Evolutionary conservation across 2,113 vertebrate species (phyloP), one percentile per base, ranked within the genome.

Genomic region (Ardeotis arabs): DNA sequence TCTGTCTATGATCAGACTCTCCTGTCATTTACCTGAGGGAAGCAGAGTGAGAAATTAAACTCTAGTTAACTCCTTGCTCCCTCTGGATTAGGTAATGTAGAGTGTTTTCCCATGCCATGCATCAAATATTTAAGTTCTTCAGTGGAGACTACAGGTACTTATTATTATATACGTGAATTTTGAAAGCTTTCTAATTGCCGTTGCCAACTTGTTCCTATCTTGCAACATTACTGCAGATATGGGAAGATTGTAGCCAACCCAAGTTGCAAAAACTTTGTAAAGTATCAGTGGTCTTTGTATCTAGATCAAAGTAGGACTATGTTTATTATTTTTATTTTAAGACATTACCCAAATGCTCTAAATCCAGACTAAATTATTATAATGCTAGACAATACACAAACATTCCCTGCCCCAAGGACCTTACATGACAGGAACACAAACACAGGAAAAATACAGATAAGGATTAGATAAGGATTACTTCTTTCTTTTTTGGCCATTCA

Each of bases 301-400:
- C 89, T 95, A 68, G 66, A 92, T 95, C 76, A 94, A 94, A 91
- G 91, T 75, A 87, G 58, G 21, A 44, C 56, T 75, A 29, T 84
- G 66, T 96, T 97, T 95, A 78, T 95, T 96, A 91, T 94, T 97
- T 97, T 91, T 93, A 7, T 78, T 94, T 91, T 79, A 96, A 94
- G 87, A 87, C 74, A 72, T 95, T 96, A 91, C 19, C 69, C 84
- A 92, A 96, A 94, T 82, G 53, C 39, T 91, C 60, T 87, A 92
- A 96, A 97, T 82, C 69, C 69, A 96, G 91, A 95, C 87, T 94
- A 92, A 96, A 96, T 96, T 94, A 91, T 87, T 94, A 45, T 78
- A 89, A 84, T 94, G 33, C 56, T 91, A 96, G 95, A 96, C 95
- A 94, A 95, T 94, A 93, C 41, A 91, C 89, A 96, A 97, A 96